Conservation (phyloP, 2,888 invertebrate species). For the Augiades crinisus region DNA sequence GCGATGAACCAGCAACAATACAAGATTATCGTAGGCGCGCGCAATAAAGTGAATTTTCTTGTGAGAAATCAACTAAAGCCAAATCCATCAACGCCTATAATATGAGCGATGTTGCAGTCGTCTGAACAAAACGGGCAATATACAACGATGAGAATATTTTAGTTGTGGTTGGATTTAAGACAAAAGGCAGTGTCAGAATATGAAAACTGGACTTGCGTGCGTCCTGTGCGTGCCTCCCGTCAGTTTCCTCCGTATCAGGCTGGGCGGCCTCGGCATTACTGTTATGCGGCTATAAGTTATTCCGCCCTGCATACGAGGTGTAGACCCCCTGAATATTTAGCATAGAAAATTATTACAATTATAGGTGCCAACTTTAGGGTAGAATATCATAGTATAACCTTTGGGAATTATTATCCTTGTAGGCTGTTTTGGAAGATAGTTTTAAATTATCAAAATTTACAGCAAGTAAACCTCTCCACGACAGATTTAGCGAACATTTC, state of each 20-base stretch:
- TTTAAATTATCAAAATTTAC: no score
- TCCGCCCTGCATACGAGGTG: slow-evolving; percentile 63
- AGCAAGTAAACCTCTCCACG: no score
- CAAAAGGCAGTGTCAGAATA: slow-evolving; percentile 27
- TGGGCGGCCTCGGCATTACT: slow-evolving; percentile 73
- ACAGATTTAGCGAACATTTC: no score
- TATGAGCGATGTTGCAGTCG: no score
- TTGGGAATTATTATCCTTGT: no score
- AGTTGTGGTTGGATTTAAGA: background rate
- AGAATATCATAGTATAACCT: no score
- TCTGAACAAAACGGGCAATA: slow-evolving; percentile 6
- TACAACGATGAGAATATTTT: background rate
- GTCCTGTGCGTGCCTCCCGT: slow-evolving; percentile 68
- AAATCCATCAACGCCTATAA: slow-evolving; percentile 38
- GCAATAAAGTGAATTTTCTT: slow-evolving; percentile 36
- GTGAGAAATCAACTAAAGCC: slow-evolving; percentile 14
- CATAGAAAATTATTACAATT: background rate
- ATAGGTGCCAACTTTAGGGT: background rate
- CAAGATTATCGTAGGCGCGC: slow-evolving; percentile 47
- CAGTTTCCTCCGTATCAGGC: slow-evolving; percentile 70
- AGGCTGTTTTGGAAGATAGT: no score
- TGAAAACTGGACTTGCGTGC: slow-evolving; percentile 66
- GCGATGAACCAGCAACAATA: slow-evolving; percentile 34
- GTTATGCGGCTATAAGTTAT: slow-evolving; percentile 71
- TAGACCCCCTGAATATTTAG: slow-evolving; percentile 6